Conservation (phyloP, 1,140 invertebrate genomes). For the Drosophila erecta region DNA sequence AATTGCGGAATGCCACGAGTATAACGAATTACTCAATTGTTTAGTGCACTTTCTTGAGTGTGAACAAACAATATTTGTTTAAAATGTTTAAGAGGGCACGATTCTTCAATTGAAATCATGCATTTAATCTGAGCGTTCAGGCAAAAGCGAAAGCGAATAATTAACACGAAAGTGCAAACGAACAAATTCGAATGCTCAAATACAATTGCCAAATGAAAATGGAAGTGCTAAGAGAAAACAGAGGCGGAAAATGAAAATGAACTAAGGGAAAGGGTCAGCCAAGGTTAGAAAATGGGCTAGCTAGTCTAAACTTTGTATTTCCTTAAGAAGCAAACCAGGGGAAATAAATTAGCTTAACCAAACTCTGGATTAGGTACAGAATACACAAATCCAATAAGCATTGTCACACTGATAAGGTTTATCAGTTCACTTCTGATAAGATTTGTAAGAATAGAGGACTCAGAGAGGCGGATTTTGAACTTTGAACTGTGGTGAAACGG, state of each 20-base stretch:
- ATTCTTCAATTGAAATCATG: constrained; percentile 22
- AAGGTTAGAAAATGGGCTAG: constrained; percentile 7
- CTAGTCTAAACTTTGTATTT: constrained; percentile 23
- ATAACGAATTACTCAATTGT: not conserved
- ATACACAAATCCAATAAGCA: constrained; percentile 17
- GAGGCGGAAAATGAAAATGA: constrained; percentile 1
- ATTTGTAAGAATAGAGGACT: constrained; percentile 6
- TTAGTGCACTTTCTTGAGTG: not conserved
- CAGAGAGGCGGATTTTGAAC: constrained; percentile 19
- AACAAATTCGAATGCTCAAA: constrained; percentile 18
- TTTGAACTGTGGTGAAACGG: constrained; percentile 28
- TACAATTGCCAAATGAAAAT: constrained; percentile 19
- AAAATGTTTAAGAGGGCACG: constrained; percentile 1
- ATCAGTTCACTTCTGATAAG: constrained; percentile 26
- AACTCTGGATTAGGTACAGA: constrained; percentile 4
- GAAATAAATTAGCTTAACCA: not conserved
- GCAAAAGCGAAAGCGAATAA: constrained; percentile 30
- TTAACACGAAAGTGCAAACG: constrained; percentile 41
- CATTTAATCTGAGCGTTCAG: not conserved
- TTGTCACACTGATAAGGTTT: constrained; percentile 25
- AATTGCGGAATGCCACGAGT: no score
- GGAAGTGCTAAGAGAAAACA: constrained; percentile 4
- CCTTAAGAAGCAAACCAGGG: no score
- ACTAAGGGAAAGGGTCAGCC: constrained; percentile 17
- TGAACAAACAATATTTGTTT: constrained; percentile 1